phyloP scores from a whole-genome alignment of 2,113 vertebrate species.

The Microtus ochrogaster region DNA sequence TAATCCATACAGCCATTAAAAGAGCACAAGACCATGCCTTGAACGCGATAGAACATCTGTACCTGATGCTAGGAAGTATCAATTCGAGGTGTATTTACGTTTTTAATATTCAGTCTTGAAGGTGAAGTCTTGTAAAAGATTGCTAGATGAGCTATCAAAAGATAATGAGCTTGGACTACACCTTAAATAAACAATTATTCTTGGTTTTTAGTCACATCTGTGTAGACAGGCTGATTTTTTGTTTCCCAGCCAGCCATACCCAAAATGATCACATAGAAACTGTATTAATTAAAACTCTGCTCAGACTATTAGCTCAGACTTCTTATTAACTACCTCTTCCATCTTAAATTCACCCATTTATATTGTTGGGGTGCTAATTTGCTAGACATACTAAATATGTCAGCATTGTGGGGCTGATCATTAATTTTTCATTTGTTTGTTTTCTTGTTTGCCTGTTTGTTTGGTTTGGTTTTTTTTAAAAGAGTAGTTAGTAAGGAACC shows the following conservation, averaged over 20 bases:
- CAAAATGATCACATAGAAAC: too few relatives aligned
- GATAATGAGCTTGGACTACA: not conserved
- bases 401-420: not conserved
- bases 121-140: not conserved
- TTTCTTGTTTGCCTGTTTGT: not conserved
- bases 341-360: too few relatives aligned
- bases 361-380: not conserved
- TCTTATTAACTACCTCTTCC: too few relatives aligned
- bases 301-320: too few relatives aligned
- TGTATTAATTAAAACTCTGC: too few relatives aligned
- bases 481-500: not conserved
- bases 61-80: not conserved
- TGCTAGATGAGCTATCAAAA: not conserved
- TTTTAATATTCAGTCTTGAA: conserved; percentile 21
- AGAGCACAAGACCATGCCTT: not conserved
- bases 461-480: not conserved
- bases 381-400: not conserved
- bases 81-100: not conserved
- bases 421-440: not conserved
- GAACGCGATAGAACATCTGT: not conserved
- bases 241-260: too few relatives aligned
- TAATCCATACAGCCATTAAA: not conserved
- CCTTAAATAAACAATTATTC: not conserved
- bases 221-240: too few relatives aligned
- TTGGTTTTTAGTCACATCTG: not conserved